Evolutionary conservation across 2,797 vertebrate species (phyloP).

Genomic region (Anableps anableps): DNA sequence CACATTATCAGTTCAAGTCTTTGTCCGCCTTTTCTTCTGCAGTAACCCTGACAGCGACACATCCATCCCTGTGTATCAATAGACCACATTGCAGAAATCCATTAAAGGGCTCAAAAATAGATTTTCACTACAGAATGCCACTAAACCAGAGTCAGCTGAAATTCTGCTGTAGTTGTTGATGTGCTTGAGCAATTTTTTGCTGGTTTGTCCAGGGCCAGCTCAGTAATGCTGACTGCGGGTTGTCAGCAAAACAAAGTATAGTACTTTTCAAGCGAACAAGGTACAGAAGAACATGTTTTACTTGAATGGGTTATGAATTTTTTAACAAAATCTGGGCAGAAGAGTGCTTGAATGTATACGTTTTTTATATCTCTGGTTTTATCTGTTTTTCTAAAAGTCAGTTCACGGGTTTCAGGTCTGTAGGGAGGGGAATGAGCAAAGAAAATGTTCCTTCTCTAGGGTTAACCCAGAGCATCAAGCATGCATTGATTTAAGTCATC

Average conservation of each 20-base stretch:
- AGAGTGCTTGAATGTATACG: conserved; percentile 15
- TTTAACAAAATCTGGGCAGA: conserved; percentile 57
- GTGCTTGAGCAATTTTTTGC: conserved; percentile 41
- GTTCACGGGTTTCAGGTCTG: conserved; percentile 24
- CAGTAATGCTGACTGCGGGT: conserved; percentile 23
- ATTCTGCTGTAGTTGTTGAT: conserved; percentile 51
- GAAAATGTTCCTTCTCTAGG: not conserved
- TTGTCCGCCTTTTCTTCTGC: conserved; percentile 13
- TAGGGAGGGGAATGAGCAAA: not conserved
- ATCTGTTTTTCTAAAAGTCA: conserved; percentile 18
- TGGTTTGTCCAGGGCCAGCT: conserved; percentile 43
- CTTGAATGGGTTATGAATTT: conserved; percentile 65
- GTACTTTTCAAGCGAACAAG: conserved; percentile 29
- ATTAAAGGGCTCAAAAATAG: conserved; percentile 26
- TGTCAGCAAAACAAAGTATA: conserved; percentile 29
- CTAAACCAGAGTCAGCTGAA: conserved; percentile 65
- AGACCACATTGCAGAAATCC: conserved; percentile 26
- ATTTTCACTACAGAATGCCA: conserved; percentile 55
- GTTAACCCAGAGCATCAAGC: not conserved
- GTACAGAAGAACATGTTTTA: conserved; percentile 53
- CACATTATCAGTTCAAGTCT: conserved; percentile 6
- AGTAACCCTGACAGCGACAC: not conserved
- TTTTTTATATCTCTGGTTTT: conserved; percentile 24
- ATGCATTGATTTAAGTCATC: not conserved
- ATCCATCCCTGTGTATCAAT: conserved; percentile 31